Base-by-base conservation (phyloP, 64 coral and sea anemone genomes). In the Montipora capricornis region DNA sequence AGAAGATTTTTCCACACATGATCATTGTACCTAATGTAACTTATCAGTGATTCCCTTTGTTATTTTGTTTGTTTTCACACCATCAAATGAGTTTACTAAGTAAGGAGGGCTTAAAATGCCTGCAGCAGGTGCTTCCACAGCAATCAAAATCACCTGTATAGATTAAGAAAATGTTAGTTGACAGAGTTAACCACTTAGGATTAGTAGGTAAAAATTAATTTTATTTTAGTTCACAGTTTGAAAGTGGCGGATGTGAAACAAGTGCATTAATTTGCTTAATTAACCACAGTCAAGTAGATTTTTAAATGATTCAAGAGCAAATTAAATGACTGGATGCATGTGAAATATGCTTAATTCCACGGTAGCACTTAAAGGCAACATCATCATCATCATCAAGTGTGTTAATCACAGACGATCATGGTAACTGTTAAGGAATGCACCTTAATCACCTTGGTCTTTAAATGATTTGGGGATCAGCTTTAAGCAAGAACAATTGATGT, bases 81-180 rank as follows among this genome's bases (percentile, higher is more conserved):
- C 53, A 57, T 57, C 53, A 57, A 57, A 11, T 8, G 53, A 57
- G 53, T 15, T 64, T 55, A 55, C 59, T 68, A 68, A 4, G 15
- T 6, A 71, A 9, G 13, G n/a, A 86, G 19, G 47, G 49, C 49
- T 86, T 86, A 19, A 84, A 20, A 62, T 86, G 24, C 19, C 82
- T 50, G 66, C 66, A 70, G 66, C 66, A 70, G 17, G 46, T 62
- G 20, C 82, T 70, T 86, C 82, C 82, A 86, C 66, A 86, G 82
- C 82, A 49, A 86, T 86, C 82, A 73, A 22, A 64, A 86, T 86
- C 82, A 86, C 82, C 82, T 86, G 82, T n/a, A 86, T 14, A 86
- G 82, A 86, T 86, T 86, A 86, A 86, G 64, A 86, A 86, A 86
- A 86, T 86, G 82, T 86, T 49, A 73, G 20, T 71, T 86, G 11